phyloP scores from a whole-genome alignment of 2,888 invertebrate genomes.

The Thereva unica region DNA sequence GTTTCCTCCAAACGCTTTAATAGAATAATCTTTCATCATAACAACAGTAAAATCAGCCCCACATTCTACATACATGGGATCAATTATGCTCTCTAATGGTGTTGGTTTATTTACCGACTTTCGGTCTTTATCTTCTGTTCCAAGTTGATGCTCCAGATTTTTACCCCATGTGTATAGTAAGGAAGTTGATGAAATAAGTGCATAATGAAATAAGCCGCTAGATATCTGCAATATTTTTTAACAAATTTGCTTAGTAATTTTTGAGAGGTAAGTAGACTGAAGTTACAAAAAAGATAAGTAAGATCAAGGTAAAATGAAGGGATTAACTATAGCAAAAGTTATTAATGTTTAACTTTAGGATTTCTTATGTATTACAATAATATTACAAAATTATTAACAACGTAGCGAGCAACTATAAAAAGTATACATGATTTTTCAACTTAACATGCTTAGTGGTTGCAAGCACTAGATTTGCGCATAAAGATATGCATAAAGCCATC shows the following conservation, averaged over 20 bases:
- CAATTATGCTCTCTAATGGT: slow-evolving; percentile 53
- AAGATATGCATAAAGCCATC: too few species aligned
- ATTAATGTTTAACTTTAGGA: too few species aligned
- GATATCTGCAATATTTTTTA: slow-evolving; percentile 57
- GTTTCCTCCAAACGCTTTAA: slow-evolving; percentile 58
- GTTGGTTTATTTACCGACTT: slow-evolving; percentile 53
- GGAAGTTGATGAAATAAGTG: slow-evolving; percentile 71
- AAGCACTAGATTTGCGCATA: too few species aligned
- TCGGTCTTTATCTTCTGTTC: slow-evolving; percentile 59
- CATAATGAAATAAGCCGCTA: slow-evolving; percentile 84
- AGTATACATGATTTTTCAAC: too few species aligned
- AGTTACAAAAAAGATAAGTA: too few species aligned
- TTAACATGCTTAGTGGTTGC: too few species aligned
- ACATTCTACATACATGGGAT: slow-evolving; percentile 56
- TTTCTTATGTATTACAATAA: too few species aligned
- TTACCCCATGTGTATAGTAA: slow-evolving; percentile 83
- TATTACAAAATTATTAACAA: too few species aligned
- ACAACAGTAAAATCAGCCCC: slow-evolving; percentile 59
- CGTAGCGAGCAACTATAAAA: too few species aligned
- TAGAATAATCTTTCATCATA: slow-evolving; percentile 54
- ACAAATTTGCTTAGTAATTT: neutral
- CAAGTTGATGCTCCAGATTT: slow-evolving; percentile 88
- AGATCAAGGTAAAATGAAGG: too few species aligned
- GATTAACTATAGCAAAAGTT: too few species aligned
- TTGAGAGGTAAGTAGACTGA: too few species aligned